A percentile compares a stretch with the other conserved stretches of the same genome.
phyloP scores from a whole-genome alignment of 2,888 invertebrate genomes.

The Athalia cordata region DNA sequence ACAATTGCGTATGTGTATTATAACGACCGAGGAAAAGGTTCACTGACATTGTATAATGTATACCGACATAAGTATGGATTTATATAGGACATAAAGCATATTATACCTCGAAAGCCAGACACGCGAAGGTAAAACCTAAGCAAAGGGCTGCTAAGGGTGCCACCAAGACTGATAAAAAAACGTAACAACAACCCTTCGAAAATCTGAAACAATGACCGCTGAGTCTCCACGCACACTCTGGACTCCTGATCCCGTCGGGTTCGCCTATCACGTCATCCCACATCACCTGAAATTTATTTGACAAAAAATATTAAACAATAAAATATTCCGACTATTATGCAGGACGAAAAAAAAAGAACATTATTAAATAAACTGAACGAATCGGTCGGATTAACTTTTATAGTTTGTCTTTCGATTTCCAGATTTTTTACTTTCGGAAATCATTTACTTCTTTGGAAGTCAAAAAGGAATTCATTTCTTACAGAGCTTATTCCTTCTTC shows the following conservation, averaged over 20 bases:
- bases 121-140: constrained; percentile 82
- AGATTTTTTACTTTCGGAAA: too few species aligned
- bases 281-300: constrained; percentile 76
- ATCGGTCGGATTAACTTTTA: too few species aligned
- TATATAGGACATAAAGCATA: neutral
- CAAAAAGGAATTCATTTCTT: too few species aligned
- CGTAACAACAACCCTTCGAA: constrained; percentile 82
- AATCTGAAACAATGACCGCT: constrained; percentile 80
- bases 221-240: constrained; percentile 83
- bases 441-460: too few species aligned
- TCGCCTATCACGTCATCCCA: constrained; percentile 85
- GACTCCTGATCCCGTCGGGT: constrained; percentile 81
- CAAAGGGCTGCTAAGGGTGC: constrained; percentile 82
- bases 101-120: constrained; percentile 81
- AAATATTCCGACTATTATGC: neutral
- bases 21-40: constrained; percentile 25
- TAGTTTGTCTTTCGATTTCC: too few species aligned
- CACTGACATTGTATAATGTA: constrained; percentile 27
- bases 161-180: constrained; percentile 79
- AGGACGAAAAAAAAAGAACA: neutral
- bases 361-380: neutral
- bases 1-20: neutral
- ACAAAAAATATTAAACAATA: constrained; percentile 46
- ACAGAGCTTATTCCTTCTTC: too few species aligned
- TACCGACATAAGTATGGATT: neutral